Evolutionary conservation across 2,113 vertebrate genomes (phyloP).

Genomic region (Myrmecophaga tridactyla): DNA sequence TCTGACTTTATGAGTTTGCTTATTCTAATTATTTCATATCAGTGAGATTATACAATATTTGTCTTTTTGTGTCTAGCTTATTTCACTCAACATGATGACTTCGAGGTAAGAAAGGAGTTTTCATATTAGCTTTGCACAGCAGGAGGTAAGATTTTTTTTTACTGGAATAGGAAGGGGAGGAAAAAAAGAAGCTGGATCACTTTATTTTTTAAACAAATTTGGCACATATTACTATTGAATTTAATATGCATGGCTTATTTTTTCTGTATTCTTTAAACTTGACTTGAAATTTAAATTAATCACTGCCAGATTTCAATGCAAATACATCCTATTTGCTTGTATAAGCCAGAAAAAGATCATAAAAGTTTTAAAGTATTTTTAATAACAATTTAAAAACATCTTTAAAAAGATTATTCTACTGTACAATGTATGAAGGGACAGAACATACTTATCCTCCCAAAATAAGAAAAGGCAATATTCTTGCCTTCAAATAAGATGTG

Average conservation of each 20-base stretch:
- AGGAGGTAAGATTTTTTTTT: conserved; percentile 53
- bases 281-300: conserved; percentile 40
- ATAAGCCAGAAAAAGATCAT: conserved; percentile 13
- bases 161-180: conserved; percentile 35
- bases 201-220: conserved; percentile 41
- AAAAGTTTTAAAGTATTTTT: conserved; percentile 61
- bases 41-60: too few species aligned
- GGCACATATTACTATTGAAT: conserved; percentile 65
- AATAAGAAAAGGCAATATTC: neutral
- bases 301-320: conserved; percentile 40
- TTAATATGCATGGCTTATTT: conserved; percentile 45
- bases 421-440: neutral
- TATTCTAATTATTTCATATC: too few species aligned
- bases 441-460: neutral
- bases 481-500: neutral
- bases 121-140: conserved; percentile 17
- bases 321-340: conserved; percentile 41
- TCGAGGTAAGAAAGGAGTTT: neutral
- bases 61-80: too few species aligned
- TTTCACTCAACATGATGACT: too few species aligned
- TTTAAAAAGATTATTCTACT: conserved; percentile 31
- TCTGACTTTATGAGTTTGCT: too few species aligned
- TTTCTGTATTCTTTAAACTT: conserved; percentile 48
- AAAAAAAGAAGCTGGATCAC: neutral
- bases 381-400: conserved; percentile 24